Base-by-base conservation (phyloP, 2,113 vertebrate species). In the Caranx melampygus region DNA sequence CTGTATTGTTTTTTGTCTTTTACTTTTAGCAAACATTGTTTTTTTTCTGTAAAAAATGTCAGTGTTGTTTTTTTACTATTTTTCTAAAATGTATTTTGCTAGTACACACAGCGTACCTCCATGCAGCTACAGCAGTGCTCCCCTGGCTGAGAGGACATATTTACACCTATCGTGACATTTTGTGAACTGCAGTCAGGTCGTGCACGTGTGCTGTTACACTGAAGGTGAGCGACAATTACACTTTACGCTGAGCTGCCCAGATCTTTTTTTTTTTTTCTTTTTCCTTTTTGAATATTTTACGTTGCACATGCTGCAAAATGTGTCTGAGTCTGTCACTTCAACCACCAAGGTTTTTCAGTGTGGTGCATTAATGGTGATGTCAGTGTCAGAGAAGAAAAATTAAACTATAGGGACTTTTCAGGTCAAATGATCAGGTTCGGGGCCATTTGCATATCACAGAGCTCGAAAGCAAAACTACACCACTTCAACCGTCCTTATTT, bases 401-500 rank as follows among this genome's bases (percentile, higher is more conserved):
- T 49, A 57, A 74, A 9, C 20, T 47, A 3, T 7, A 61, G 75
- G 79, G 34, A 59, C 68, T 79, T 85, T 83, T 66, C 49, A 7
- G 21, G 5, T 15, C 5, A 18, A 42, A 4, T 40, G 13, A 69
- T 72, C 4, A 3, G 9, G 16, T 84, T 52, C 0, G 1, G 34
- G 34, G 0, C 0, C 2, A 65, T 79, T 66, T 79, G 64, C 75
- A 82, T 65, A 35, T 78, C 60, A 76, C 42, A 58, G 12, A 78
- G 55, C 18, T 80, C 11, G 35, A 79, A 83, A 67, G 54, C 64
- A 76, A 76, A 79, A 85, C 67, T 55, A 21, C 13, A 65, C 52
- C 64, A 54, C 78, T 68, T 75, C n/a, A 78, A 65, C 66, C 44
- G 9, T 33, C 5, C 0, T 66, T n/a, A 86, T 62, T 44, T 0